Percentiles rank a stretch among this genome's conserved stretches.
These are phyloP conservation scores for Gari tellinella DNA, from an alignment of 2,888 invertebrate genomes.

Conservation along the genomic window DNA sequence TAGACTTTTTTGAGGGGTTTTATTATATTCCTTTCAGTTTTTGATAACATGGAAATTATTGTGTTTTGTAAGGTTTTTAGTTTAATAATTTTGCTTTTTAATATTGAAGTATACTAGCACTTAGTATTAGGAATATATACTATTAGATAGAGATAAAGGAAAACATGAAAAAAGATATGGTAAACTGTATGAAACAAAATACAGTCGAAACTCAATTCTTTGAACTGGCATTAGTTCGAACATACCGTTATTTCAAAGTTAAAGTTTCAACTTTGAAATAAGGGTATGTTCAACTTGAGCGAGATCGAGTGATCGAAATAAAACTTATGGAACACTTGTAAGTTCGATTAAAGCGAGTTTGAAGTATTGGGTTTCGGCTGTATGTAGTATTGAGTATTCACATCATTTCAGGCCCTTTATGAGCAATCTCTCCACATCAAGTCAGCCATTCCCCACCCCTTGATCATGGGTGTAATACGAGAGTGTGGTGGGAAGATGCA, in stretches of 20 bases:
- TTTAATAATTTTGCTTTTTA: no score
- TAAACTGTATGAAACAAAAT: background rate
- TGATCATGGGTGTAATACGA: constrained; percentile 99
- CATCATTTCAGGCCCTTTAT: constrained; percentile 89
- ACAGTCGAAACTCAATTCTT: background rate
- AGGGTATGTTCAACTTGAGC: no score
- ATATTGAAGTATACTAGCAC: no score
- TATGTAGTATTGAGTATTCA: background rate
- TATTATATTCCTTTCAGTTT: no score
- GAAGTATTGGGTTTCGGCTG: no score
- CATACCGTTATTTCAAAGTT: background rate
- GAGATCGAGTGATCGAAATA: background rate
- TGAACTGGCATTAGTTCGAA: background rate
- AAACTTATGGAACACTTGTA: background rate
- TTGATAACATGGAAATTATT: no score
- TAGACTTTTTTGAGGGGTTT: no score
- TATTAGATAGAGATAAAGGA: background rate
- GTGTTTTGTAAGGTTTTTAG: no score
- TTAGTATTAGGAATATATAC: no score
- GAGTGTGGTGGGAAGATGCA: constrained; percentile 99
- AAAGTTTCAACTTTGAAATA: no score
- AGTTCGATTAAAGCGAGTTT: no score
- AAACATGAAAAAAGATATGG: background rate
- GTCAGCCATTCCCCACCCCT: constrained; percentile 99
- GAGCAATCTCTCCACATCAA: constrained; percentile 99